Evolutionary conservation across 2,888 invertebrate genomes (phyloP).

Genomic region (Tanytarsus gracilentus): DNA sequence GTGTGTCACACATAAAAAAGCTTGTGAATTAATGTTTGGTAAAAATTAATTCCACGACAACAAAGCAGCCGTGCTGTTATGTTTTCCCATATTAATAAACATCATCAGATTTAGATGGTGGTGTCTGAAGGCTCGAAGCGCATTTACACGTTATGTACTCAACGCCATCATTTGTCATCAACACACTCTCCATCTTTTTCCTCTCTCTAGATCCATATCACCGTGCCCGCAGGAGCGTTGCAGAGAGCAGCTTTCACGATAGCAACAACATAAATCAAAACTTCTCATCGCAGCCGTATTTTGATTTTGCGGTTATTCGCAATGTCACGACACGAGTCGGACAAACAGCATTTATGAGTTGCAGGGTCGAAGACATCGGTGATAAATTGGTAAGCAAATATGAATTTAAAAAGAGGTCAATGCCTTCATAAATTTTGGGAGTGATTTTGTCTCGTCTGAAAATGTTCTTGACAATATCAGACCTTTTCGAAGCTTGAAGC

Average conservation of each 20-base stretch:
- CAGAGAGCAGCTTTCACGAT: conserved; percentile 21
- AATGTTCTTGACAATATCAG: no score
- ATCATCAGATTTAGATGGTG: conserved; percentile 5
- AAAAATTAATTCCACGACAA: no score
- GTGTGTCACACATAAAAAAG: no score
- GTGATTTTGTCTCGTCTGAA: no score
- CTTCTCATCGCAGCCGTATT: conserved; percentile 51
- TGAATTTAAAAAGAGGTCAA: no score
- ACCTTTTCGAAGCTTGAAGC: no score
- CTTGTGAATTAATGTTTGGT: no score
- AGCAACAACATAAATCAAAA: conserved; percentile 26
- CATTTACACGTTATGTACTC: conserved; percentile 1
- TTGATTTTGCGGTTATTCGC: conserved; percentile 74
- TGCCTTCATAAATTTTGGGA: no score
- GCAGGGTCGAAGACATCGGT: conserved; percentile 76
- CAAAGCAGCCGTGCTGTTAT: no score
- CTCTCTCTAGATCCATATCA: conserved; percentile 25
- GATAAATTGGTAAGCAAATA: conserved; percentile 73
- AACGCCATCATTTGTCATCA: conserved; percentile 6
- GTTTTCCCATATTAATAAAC: no score
- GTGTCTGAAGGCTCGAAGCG: not conserved
- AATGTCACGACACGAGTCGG: conserved; percentile 81
- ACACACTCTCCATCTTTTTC: not conserved
- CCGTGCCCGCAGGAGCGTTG: not conserved
- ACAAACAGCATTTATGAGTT: conserved; percentile 80